phyloP scores from a whole-genome alignment of 2,888 invertebrate genomes.

The Watsonalla binaria region DNA sequence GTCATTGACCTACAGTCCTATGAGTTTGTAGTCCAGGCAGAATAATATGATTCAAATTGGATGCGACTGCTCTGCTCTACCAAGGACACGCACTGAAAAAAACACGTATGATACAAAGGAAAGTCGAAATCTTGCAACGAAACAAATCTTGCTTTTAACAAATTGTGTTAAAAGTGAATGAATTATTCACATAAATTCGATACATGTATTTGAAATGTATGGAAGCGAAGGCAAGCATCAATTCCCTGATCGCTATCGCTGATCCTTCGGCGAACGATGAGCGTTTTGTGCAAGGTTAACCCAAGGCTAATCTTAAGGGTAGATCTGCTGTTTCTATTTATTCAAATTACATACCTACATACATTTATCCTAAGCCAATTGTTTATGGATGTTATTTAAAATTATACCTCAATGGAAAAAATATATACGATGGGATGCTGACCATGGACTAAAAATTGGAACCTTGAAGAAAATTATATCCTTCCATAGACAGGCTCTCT shows the following conservation, averaged over 20 bases:
- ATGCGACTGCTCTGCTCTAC: no score
- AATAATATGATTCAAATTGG: no score
- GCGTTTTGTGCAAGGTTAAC: slow-evolving; percentile 16
- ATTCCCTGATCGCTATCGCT: slow-evolving; percentile 14
- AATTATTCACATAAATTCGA: slow-evolving; percentile 8
- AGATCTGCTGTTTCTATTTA: slow-evolving; percentile 7
- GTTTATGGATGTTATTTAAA: not conserved
- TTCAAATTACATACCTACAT: not conserved
- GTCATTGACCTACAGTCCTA: no score
- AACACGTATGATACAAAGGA: no score
- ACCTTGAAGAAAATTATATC: no score
- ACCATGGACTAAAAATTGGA: no score
- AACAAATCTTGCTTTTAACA: not conserved
- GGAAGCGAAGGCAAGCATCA: slow-evolving; percentile 1
- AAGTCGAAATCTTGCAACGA: not conserved
- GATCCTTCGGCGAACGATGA: slow-evolving; percentile 13
- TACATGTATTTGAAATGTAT: slow-evolving; percentile 2
- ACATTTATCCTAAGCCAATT: not conserved
- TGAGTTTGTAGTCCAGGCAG: no score
- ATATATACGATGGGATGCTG: no score
- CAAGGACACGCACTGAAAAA: no score
- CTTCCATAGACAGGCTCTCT: no score
- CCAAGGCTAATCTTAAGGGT: slow-evolving; percentile 10
- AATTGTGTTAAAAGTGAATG: not conserved
- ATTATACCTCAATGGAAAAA: not conserved